These are phyloP conservation scores for Apeltes quadracus DNA, from an alignment of 2,113 vertebrate species.

Conservation along the genomic window DNA sequence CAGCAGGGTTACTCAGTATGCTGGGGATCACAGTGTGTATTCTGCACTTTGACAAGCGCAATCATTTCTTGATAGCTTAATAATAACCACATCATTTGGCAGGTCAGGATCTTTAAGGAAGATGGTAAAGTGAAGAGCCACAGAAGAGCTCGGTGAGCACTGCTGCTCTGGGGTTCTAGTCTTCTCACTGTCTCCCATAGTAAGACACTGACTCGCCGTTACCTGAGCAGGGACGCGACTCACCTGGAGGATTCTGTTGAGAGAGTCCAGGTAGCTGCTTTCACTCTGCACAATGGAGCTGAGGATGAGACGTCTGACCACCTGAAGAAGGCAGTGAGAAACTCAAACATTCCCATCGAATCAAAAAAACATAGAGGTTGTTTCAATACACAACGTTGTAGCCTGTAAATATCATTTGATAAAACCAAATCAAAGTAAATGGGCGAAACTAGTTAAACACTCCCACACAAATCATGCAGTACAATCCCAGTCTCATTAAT, in stretches of 20 bases:
- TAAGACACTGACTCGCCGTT: background rate
- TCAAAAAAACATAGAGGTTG: background rate
- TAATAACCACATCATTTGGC: background rate
- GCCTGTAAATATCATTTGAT: background rate
- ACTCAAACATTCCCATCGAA: background rate
- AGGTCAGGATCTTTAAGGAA: background rate
- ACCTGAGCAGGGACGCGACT: background rate
- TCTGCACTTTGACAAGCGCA: background rate
- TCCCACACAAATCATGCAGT: background rate
- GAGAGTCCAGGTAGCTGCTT: constrained; percentile 58
- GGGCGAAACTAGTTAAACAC: background rate
- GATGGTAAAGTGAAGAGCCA: background rate
- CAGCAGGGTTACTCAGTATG: background rate
- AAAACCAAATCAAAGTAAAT: background rate
- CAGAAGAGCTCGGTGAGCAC: background rate
- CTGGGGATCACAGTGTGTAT: background rate
- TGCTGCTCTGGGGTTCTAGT: background rate
- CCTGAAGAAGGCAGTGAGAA: constrained; percentile 10
- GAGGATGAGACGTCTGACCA: constrained; percentile 61
- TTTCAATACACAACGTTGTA: background rate
- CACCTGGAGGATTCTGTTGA: constrained; percentile 58
- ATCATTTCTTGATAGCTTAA: background rate
- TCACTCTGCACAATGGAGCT: constrained; percentile 64
- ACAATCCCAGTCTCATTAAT: background rate
- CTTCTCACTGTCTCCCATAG: background rate